These are phyloP conservation scores for Oreochromis mossambicus DNA, from an alignment of 2,797 vertebrate genomes.

Conservation along the genomic window DNA sequence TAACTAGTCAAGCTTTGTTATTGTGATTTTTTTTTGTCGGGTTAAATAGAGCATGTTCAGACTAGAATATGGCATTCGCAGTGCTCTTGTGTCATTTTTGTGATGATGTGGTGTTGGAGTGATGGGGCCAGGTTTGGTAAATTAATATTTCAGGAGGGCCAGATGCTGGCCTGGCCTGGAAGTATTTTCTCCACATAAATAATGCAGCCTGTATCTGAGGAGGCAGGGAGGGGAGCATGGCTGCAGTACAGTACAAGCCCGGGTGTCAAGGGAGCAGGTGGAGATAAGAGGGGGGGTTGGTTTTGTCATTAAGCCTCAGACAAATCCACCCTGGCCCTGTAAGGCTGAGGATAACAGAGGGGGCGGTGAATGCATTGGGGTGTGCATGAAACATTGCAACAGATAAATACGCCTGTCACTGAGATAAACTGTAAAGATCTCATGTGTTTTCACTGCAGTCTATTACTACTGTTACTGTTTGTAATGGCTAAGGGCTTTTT, in stretches of 20 bases:
- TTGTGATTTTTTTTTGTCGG: neutral
- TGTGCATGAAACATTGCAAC: constrained; percentile 10
- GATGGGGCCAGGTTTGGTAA: constrained; percentile 54
- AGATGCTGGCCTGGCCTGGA: constrained; percentile 77
- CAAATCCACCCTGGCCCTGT: constrained; percentile 26
- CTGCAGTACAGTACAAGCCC: constrained; percentile 43
- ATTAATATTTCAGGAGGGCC: constrained; percentile 79
- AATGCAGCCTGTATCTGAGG: constrained; percentile 70
- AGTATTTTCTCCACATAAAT: constrained; percentile 79
- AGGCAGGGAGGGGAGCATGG: constrained; percentile 54
- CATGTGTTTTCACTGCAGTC: neutral
- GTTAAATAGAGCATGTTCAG: neutral
- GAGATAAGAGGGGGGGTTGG: constrained; percentile 7
- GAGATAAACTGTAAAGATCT: neutral
- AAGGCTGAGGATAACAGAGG: constrained; percentile 25
- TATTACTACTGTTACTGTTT: neutral
- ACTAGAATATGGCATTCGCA: neutral
- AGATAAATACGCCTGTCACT: constrained; percentile 1
- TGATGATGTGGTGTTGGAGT: constrained; percentile 47
- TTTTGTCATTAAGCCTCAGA: constrained; percentile 57
- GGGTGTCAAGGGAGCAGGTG: constrained; percentile 52
- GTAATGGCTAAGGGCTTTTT: constrained; percentile 4
- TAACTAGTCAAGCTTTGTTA: neutral
- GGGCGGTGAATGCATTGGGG: neutral
- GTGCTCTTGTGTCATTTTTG: neutral